phyloP scores from a whole-genome alignment of 92 coral and sea anemone species.

The Bergia puertoricense region DNA sequence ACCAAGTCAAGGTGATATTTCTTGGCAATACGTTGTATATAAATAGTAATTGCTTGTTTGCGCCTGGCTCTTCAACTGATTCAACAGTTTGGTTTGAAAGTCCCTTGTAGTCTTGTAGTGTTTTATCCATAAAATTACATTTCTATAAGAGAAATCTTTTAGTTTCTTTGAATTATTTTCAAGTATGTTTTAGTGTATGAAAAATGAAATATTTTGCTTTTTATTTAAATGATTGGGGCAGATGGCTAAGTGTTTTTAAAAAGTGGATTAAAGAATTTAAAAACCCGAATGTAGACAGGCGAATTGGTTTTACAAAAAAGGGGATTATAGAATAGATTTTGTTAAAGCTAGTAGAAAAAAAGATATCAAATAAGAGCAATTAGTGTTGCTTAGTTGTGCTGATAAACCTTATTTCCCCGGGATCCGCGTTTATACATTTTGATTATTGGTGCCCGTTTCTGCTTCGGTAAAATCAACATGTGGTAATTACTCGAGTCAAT shows the following conservation, averaged over 20 bases:
- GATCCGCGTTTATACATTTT: not conserved
- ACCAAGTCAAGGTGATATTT: slow-evolving; percentile 1
- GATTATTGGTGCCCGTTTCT: slow-evolving; percentile 6
- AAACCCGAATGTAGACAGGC: not conserved
- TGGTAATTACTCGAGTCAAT: slow-evolving; percentile 76
- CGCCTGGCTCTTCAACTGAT: not conserved
- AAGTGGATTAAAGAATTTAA: slow-evolving; percentile 7
- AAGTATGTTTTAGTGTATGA: not conserved
- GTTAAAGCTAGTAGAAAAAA: slow-evolving; percentile 12
- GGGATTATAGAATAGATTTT: slow-evolving; percentile 30
- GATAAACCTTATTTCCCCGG: slow-evolving; percentile 3
- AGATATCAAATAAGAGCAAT: slow-evolving; percentile 14
- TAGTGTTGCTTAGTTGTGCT: slow-evolving; percentile 13
- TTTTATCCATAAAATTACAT: no score
- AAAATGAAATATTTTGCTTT: not conserved
- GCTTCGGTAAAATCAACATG: slow-evolving; percentile 48
- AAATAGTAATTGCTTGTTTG: not conserved
- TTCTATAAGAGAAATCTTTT: not conserved
- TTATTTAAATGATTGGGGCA: not conserved
- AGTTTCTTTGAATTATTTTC: slow-evolving; percentile 3
- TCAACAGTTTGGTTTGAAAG: not conserved
- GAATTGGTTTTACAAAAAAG: slow-evolving; percentile 7
- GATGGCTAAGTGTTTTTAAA: no score
- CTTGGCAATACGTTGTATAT: slow-evolving; percentile 1
- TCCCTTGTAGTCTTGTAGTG: no score